A percentile compares a stretch with the other conserved stretches of the same genome.
Evolutionary conservation across 2,888 invertebrate species (phyloP).

Genomic region (Andricus quercusramuli): DNA sequence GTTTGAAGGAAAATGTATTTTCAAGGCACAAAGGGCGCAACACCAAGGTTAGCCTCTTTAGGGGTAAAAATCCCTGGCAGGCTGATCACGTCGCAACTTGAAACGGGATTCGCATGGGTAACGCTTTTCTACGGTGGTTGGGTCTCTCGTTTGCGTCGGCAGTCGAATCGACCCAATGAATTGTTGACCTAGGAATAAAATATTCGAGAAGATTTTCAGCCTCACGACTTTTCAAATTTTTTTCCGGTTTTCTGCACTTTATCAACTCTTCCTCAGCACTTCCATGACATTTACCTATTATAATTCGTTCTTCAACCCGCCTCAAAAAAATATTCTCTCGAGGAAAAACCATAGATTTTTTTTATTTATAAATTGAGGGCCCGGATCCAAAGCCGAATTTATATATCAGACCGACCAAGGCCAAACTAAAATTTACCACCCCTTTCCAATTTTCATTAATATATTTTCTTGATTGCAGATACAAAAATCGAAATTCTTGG

Average conservation of each 20-base stretch:
- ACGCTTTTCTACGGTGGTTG: slow-evolving; percentile 49
- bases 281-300: background rate
- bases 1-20: slow-evolving; percentile 44
- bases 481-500: too few species aligned
- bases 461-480: too few species aligned
- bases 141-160: slow-evolving; percentile 51
- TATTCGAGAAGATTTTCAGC: slow-evolving; percentile 8
- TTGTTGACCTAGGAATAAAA: slow-evolving; percentile 30
- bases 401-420: too few species aligned
- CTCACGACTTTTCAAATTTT: background rate
- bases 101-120: slow-evolving; percentile 60
- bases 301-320: background rate
- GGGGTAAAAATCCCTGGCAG: slow-evolving; percentile 51
- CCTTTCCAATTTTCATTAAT: too few species aligned
- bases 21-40: slow-evolving; percentile 50
- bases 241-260: background rate
- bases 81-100: slow-evolving; percentile 59
- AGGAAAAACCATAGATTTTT: too few species aligned
- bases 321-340: background rate
- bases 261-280: background rate
- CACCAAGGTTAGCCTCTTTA: slow-evolving; percentile 35
- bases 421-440: too few species aligned
- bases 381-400: too few species aligned
- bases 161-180: slow-evolving; percentile 49
- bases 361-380: too few species aligned